Conservation (phyloP, 2,888 invertebrate species). For the Plusia festucae region DNA sequence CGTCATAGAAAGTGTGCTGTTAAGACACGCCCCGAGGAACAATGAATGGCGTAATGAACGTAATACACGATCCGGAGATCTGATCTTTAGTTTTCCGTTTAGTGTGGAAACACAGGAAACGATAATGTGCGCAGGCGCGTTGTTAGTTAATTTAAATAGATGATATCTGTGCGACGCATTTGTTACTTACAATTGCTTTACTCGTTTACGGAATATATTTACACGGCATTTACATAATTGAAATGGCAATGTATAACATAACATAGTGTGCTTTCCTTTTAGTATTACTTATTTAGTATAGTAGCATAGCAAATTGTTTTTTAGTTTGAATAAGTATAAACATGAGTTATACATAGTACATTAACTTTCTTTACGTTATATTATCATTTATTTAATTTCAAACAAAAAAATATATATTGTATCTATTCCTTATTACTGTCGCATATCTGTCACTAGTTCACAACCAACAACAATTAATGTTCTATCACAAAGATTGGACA, state of each 20-base stretch:
- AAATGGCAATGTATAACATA: not conserved
- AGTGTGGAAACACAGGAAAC: conserved; percentile 53
- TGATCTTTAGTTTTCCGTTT: conserved; percentile 55
- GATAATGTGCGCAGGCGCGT: conserved; percentile 29
- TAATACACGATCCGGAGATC: conserved; percentile 72
- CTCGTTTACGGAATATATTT: conserved; percentile 31
- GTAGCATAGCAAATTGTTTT: too few relatives aligned
- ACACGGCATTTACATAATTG: not conserved
- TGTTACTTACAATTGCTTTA: conserved; percentile 32
- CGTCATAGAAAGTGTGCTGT: conserved; percentile 72
- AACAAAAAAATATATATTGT: too few relatives aligned
- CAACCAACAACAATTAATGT: too few relatives aligned
- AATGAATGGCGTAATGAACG: conserved; percentile 76
- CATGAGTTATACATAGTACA: too few relatives aligned
- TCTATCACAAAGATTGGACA: not conserved
- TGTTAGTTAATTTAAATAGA: conserved; percentile 48
- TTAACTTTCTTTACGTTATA: too few relatives aligned
- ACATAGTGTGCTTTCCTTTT: not conserved
- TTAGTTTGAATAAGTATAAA: too few relatives aligned
- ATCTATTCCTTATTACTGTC: too few relatives aligned
- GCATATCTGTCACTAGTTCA: too few relatives aligned
- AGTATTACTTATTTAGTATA: not conserved
- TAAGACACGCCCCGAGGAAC: conserved; percentile 70
- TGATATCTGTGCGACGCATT: conserved; percentile 42
- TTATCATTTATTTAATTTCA: too few relatives aligned